Conservation (phyloP, 2,797 vertebrate genomes). For the Acanthopagrus latus region DNA sequence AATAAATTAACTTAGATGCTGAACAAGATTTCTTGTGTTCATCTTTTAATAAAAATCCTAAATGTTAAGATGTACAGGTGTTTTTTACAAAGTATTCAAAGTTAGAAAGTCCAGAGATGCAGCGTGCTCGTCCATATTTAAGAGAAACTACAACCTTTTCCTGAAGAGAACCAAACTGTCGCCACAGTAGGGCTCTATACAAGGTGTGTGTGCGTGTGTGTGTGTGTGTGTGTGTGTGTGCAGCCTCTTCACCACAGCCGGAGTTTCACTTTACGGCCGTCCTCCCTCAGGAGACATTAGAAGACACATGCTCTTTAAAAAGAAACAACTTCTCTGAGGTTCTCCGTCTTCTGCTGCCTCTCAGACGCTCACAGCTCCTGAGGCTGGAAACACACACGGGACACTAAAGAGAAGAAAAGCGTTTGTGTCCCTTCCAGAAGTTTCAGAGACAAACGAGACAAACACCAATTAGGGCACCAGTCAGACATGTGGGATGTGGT, state of each 20-base stretch:
- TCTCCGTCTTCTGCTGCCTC: slow-evolving; percentile 29
- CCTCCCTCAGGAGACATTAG: slow-evolving; percentile 51
- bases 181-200: slow-evolving; percentile 2
- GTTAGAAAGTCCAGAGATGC: no score
- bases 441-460: neutral
- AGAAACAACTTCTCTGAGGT: slow-evolving; percentile 42
- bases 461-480: slow-evolving; percentile 6
- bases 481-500: neutral
- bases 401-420: neutral
- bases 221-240: slow-evolving; percentile 2
- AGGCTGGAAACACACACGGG: slow-evolving; percentile 27
- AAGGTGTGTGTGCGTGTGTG: neutral
- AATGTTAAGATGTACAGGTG: no score
- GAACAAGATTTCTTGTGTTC: no score
- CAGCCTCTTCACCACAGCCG: no score
- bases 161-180: no score
- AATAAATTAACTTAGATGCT: no score
- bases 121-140: no score
- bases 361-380: slow-evolving; percentile 20
- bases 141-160: no score
- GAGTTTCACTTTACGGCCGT: slow-evolving; percentile 36
- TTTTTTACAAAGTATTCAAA: no score
- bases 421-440: slow-evolving; percentile 25
- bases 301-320: slow-evolving; percentile 52
- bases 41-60: no score